Base-by-base conservation (phyloP, 2,797 vertebrate species). In the Holocentrus rufus region DNA sequence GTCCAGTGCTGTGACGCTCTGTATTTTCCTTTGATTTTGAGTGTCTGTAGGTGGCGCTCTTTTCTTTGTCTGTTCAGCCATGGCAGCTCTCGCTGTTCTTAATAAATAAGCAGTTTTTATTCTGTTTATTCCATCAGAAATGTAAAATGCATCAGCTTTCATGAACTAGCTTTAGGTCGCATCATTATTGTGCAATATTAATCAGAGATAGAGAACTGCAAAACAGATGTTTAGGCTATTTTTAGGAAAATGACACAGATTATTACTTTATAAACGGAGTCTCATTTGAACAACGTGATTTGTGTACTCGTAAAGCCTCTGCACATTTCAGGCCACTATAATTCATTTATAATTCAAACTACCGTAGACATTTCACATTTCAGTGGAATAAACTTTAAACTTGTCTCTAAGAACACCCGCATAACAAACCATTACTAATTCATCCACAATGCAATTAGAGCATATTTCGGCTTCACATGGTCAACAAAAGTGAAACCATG, bases 341-440 rank as follows among this genome's bases (percentile, higher is more conserved):
- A 27, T 27, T 27, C 25, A 27, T 27, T 59, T 53, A 30, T 30
- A 22, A 57, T 71, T 75, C 18, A 57, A 36, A 74, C 31, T 59
- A 22, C 63, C 65, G 46, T 57, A n/a, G 20, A 50, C 22, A n/a
- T 47, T 56, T 57, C 46, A 72, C 11, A 54, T 72, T 20, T 49
- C 2, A 27, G 39, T 23, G 15, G 57, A 30, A 49, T 31, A 27
- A 54, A 59, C 39, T 10, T 57, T 73, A 7, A n/a, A 53, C 31
- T 55, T 65, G n/a, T 61, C 34, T 54, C 10, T 23, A 42, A 23
- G 42, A 74, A 23, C 20, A 46, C 46, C 54, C 20, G 23, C n/a
- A 10, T 17, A 52, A 27, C 44, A 39, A 22, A 68, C 65, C 27
- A 61, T 50, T 30, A 65, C 61, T 74, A 60, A 70, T 73, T 69